Conservation (phyloP, 2,113 vertebrate species). For the Anhinga rufa region DNA sequence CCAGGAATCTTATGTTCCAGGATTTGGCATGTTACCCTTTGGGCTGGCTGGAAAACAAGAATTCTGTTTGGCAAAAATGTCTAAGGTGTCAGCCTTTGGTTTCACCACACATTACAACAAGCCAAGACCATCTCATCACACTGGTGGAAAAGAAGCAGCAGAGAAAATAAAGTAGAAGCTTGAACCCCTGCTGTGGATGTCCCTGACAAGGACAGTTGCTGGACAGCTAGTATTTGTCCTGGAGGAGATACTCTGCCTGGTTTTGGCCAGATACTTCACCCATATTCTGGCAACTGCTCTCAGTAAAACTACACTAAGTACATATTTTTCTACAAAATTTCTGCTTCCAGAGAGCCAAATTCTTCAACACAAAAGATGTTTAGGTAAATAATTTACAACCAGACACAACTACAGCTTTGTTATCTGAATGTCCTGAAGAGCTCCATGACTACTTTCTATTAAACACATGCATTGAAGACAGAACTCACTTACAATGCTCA, state of each 20-base stretch:
- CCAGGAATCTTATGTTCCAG: background rate
- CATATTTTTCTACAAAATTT: background rate
- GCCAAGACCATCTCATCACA: background rate
- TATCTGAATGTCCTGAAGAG: background rate
- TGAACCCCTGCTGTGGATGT: background rate
- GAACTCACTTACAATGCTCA: background rate
- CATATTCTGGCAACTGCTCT: background rate
- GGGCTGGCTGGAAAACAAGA: background rate
- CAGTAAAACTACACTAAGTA: background rate
- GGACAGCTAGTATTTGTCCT: background rate
- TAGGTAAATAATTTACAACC: background rate
- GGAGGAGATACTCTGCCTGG: background rate
- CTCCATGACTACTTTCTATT: background rate
- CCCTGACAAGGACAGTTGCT: background rate
- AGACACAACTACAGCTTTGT: background rate
- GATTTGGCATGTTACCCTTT: background rate
- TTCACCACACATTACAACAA: background rate
- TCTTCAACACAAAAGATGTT: background rate
- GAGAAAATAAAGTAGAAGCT: background rate
- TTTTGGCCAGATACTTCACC: background rate
- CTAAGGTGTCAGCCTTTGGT: background rate
- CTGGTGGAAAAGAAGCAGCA: background rate
- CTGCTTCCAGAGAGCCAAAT: background rate
- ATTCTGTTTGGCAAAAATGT: background rate
- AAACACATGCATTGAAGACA: background rate